phyloP scores from a whole-genome alignment of 1,140 invertebrate species.

The Nephila pilipes region DNA sequence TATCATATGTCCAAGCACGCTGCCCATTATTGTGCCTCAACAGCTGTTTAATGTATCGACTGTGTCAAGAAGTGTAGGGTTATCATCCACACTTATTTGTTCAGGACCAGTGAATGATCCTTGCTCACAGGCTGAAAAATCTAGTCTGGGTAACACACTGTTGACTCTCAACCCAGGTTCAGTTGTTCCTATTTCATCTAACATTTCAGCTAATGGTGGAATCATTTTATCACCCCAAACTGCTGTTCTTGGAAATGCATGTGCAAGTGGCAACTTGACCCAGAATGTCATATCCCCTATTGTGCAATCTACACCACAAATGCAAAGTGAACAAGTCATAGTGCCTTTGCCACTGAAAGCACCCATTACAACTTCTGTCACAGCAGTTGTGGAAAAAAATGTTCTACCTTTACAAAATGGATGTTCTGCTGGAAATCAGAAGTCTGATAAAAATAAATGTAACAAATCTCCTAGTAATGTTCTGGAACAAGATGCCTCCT shows the following conservation, averaged over 20 bases:
- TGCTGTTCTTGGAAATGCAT: constrained; percentile 17
- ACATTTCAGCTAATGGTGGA: constrained; percentile 50
- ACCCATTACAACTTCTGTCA: constrained; percentile 12
- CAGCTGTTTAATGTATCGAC: constrained; percentile 67
- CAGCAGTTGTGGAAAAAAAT: not conserved
- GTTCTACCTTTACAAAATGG: not conserved
- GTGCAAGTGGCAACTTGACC: constrained; percentile 25
- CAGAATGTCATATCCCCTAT: constrained; percentile 51
- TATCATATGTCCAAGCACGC: constrained; percentile 63
- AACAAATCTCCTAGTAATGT: not conserved
- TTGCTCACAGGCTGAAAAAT: constrained; percentile 55
- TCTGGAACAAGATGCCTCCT: not conserved
- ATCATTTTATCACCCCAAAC: constrained; percentile 62
- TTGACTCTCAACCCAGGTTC: constrained; percentile 52
- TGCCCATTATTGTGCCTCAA: constrained; percentile 71
- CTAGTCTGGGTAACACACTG: constrained; percentile 52
- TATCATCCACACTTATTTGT: constrained; percentile 29
- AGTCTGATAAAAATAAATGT: not conserved
- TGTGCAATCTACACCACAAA: constrained; percentile 46
- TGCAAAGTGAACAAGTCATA: constrained; percentile 30
- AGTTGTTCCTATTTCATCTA: constrained; percentile 74
- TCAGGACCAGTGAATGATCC: constrained; percentile 40
- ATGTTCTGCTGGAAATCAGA: not conserved
- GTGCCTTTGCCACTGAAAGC: constrained; percentile 64
- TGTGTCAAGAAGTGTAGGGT: constrained; percentile 61